These are phyloP conservation scores for Illadopsis cleaveri DNA, from an alignment of 2,113 vertebrate species.

Conservation along the genomic window DNA sequence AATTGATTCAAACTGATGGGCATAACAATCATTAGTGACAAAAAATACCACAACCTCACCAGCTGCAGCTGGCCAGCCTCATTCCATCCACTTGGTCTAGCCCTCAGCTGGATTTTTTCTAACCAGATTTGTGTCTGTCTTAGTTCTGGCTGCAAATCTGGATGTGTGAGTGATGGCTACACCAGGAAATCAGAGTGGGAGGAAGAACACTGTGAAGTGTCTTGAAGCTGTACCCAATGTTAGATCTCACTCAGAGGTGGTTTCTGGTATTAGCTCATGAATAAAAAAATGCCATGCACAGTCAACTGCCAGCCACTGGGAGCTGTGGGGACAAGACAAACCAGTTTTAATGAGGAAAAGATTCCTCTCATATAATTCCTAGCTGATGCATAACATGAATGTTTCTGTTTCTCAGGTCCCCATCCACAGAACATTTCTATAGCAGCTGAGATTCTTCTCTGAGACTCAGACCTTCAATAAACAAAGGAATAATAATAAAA, in stretches of 20 bases:
- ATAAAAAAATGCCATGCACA: neutral
- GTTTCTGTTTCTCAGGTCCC: neutral
- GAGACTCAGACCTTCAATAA: neutral
- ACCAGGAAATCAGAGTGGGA: neutral
- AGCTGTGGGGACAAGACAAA: neutral
- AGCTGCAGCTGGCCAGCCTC: neutral
- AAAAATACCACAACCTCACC: neutral
- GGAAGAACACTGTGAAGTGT: neutral
- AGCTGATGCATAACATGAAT: neutral
- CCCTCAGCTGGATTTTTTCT: neutral
- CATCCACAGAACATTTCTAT: neutral
- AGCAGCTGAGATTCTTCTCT: neutral
- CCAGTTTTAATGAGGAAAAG: neutral
- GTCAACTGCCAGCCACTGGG: neutral
- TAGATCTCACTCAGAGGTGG: neutral
- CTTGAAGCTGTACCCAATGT: neutral
- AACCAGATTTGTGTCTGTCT: neutral
- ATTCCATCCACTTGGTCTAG: neutral
- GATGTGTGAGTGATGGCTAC: neutral
- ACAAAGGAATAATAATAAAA: neutral
- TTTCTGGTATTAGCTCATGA: neutral
- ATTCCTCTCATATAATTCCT: neutral
- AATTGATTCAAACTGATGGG: neutral
- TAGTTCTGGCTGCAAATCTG: neutral
- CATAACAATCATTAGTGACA: accelerated